Conservation (phyloP, 2,888 invertebrate species). For the Chesias legatella region DNA sequence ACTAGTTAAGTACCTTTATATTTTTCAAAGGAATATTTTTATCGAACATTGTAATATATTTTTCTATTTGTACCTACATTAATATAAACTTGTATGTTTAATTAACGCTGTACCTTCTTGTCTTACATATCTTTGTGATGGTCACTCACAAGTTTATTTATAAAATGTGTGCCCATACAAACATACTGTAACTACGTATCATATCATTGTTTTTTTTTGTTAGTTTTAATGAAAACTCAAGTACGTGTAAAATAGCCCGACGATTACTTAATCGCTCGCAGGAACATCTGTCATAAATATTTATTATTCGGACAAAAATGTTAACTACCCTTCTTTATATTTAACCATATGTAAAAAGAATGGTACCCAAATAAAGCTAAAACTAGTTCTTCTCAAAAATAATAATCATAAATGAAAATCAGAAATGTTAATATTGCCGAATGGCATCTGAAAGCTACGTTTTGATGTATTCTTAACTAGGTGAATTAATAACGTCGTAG, state of each 20-base stretch:
- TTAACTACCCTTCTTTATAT: too few species aligned
- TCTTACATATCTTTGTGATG: conserved; percentile 41
- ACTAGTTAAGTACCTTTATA: conserved; percentile 40
- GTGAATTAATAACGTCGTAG: conserved; percentile 33
- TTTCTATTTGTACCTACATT: conserved; percentile 69
- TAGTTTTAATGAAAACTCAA: too few species aligned
- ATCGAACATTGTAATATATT: conserved; percentile 59
- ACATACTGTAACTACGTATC: conserved; percentile 12
- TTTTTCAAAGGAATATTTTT: conserved; percentile 56
- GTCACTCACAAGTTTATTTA: conserved; percentile 21
- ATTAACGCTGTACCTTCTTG: conserved; percentile 42
- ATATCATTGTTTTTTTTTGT: too few species aligned
- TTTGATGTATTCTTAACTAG: conserved; percentile 19
- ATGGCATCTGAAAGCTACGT: conserved; percentile 9
- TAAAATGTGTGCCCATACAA: conserved; percentile 15
- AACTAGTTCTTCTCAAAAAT: too few species aligned
- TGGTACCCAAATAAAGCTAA: too few species aligned
- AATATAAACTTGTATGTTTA: conserved; percentile 18
- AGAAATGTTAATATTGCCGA: conserved; percentile 9
- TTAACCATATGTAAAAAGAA: too few species aligned
- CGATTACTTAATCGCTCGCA: too few species aligned
- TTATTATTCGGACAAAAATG: too few species aligned
- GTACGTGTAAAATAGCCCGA: too few species aligned
- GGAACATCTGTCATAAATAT: too few species aligned
- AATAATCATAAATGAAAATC: too few species aligned